Percentiles rank a stretch among this genome's conserved stretches.
phyloP scores from a whole-genome alignment of 2,113 vertebrate species.

The Ammodytes dubius region DNA sequence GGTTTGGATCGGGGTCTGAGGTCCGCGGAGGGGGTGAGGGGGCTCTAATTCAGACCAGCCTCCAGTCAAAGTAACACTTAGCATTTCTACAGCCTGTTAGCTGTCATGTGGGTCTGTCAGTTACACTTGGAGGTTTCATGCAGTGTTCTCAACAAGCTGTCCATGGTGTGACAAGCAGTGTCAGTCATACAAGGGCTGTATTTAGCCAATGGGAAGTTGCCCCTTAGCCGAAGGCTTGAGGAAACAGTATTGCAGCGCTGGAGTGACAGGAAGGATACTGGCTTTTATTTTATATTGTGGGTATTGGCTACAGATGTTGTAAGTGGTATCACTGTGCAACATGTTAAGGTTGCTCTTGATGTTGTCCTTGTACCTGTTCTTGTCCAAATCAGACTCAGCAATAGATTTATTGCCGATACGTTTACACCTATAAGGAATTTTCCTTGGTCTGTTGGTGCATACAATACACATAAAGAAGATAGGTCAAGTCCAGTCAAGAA shows the following conservation, averaged over 20 bases:
- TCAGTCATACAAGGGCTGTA: conserved; percentile 19
- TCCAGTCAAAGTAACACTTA: conserved; percentile 62
- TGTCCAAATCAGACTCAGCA: no score
- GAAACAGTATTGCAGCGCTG: not conserved
- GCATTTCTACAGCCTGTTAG: conserved; percentile 52
- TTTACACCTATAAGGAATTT: no score
- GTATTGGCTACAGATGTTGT: not conserved
- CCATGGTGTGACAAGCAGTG: not conserved
- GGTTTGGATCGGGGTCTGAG: conserved; percentile 59
- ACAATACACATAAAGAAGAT: no score
- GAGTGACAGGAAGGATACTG: not conserved
- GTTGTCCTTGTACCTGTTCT: no score
- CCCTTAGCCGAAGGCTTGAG: not conserved
- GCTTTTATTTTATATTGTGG: not conserved
- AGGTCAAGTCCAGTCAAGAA: no score
- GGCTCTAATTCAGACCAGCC: conserved; percentile 73
- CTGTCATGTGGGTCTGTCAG: conserved; percentile 65
- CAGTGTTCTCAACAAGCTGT: conserved; percentile 42
- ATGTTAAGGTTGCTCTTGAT: not conserved
- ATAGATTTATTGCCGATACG: no score
- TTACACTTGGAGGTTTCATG: conserved; percentile 40
- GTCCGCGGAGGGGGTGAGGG: conserved; percentile 38
- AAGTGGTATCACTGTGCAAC: not conserved
- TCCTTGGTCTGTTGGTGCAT: no score
- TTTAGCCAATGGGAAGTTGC: not conserved